phyloP scores from a whole-genome alignment of 1,140 invertebrate species.

The Ctenoplectra terminalis region DNA sequence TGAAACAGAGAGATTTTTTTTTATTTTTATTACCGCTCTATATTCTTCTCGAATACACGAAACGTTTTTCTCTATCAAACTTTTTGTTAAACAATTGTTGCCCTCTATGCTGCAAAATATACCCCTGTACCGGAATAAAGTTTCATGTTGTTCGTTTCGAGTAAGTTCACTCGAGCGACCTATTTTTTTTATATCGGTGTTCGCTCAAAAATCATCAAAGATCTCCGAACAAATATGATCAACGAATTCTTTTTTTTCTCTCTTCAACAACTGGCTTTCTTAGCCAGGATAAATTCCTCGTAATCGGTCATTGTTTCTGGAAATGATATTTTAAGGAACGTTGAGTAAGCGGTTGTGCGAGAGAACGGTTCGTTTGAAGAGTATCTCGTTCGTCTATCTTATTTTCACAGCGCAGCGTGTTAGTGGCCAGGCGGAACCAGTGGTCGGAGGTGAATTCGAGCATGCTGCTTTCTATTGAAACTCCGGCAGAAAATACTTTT shows the following conservation, averaged over 20 bases:
- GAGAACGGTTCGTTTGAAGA: neutral
- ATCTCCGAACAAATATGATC: neutral
- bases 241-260: neutral
- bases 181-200: neutral
- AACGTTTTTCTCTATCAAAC: neutral
- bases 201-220: neutral
- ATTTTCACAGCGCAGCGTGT: conserved; percentile 14
- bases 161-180: neutral
- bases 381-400: conserved; percentile 19
- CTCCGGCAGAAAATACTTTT: conserved; percentile 1
- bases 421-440: neutral
- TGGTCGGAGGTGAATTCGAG: neutral
- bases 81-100: neutral
- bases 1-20: no score
- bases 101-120: neutral
- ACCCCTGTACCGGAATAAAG: neutral
- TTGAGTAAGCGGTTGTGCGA: neutral
- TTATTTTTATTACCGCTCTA: no score
- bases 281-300: neutral
- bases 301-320: conserved; percentile 1
- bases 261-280: no score
- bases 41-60: neutral
- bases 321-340: neutral
- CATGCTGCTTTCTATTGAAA: conserved; percentile 3
- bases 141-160: neutral